Base-by-base conservation (phyloP, 2,888 invertebrate genomes). In the Drosophila lacicola region DNA sequence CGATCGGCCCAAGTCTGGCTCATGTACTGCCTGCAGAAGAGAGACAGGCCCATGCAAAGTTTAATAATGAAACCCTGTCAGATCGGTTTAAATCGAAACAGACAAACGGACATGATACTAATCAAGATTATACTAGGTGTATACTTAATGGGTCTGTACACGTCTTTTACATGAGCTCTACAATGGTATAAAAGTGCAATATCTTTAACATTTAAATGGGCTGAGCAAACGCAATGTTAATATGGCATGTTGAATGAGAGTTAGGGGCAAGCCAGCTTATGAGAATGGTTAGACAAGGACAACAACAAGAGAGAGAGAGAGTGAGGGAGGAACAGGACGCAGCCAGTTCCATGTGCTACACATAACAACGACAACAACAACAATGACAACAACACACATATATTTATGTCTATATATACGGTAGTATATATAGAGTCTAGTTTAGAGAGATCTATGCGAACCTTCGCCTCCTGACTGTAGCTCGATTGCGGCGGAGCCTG, bases 381-480 rank as follows among this genome's bases (percentile, higher is more conserved):
- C 39, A 45, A 57, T 54, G 67, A 68, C 39, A 36, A 58, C 63
- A 51, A 66, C 57, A 62, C 29, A 29, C 21, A 78, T 65, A 78
- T 44, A 57, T 37, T 53, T 57, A 58, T n/a, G 1, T 17, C 17
- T 29, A 49, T 41, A 29, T 42, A 36, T 47, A 51, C 50, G 14
- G 13, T 13, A 8, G 42, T 44, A 21, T 44, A 21, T 44, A 44
- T 56, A 51, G 33, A 41, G 44, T 60, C 53, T 50, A 42, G 19
- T 50, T n/a, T 13, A 50, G 29, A 50, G 45, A 57, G 37, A 62
- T 81, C 68, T 44, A 53, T 75, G 85, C 90, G 90, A 92, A 92
- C 92, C 92, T 92, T 92, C 82, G 91, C 90, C 80, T 91, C 90
- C 67, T 88, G 88, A 55, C 82, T 87, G 67, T 83, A 90, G 69